phyloP scores from a whole-genome alignment of 2,113 vertebrate species.

The Lethenteron camtschaticum region DNA sequence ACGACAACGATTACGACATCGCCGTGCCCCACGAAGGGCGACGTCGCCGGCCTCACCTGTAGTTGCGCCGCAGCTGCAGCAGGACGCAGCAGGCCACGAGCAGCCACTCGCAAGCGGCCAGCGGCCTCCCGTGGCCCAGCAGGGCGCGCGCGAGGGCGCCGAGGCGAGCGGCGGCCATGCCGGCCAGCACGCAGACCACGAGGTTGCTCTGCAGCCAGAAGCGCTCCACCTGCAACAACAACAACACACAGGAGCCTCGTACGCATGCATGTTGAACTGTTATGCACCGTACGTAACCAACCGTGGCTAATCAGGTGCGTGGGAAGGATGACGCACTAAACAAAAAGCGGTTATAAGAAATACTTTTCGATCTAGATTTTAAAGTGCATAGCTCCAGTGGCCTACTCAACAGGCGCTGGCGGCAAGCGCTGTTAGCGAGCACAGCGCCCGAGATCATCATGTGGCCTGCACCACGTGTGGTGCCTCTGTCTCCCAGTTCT shows the following conservation, averaged over 20 bases:
- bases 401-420: too few relatives aligned
- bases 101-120: constrained; percentile 37
- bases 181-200: constrained; percentile 53
- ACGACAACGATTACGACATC: too few relatives aligned
- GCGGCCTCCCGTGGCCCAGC: constrained; percentile 16
- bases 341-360: too few relatives aligned
- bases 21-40: too few relatives aligned
- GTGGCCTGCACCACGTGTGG: too few relatives aligned
- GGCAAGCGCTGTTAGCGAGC: too few relatives aligned
- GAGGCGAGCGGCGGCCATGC: constrained; percentile 35
- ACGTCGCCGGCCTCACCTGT: constrained; percentile 37
- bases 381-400: too few relatives aligned
- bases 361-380: too few relatives aligned
- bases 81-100: constrained; percentile 31
- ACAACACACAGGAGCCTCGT: not conserved
- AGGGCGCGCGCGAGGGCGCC: constrained; percentile 17
- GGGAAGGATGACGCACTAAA: too few relatives aligned
- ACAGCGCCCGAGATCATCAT: too few relatives aligned
- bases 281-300: not conserved
- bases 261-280: not conserved
- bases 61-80: constrained; percentile 42
- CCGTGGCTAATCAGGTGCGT: too few relatives aligned
- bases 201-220: constrained; percentile 91
- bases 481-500: too few relatives aligned
- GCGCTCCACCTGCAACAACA: constrained; percentile 48